These are phyloP conservation scores for Aphodius sticticus DNA, from an alignment of 2,888 invertebrate genomes.

Conservation along the genomic window DNA sequence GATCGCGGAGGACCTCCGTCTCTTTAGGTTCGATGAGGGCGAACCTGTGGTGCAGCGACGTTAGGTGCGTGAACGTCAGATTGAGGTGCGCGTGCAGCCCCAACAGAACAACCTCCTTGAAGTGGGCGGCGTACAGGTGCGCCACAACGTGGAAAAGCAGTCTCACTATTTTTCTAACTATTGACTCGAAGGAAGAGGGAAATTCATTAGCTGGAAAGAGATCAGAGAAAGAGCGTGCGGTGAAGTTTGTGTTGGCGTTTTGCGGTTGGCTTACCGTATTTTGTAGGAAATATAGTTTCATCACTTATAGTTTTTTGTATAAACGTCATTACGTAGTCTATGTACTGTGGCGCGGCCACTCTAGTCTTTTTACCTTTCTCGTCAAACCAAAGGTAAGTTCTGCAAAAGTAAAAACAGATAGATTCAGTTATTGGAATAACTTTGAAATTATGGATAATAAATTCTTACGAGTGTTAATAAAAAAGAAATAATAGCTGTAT, in stretches of 20 bases:
- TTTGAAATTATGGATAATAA: constrained; percentile 7
- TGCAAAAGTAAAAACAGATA: constrained; percentile 58
- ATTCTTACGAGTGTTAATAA: not conserved
- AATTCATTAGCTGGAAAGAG: constrained; percentile 83
- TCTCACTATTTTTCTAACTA: constrained; percentile 95
- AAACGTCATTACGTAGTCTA: constrained; percentile 99
- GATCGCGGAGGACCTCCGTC: constrained; percentile 91
- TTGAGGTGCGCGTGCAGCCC: constrained; percentile 96
- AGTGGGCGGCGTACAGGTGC: constrained; percentile 98
- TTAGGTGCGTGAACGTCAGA: constrained; percentile 96
- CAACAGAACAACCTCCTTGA: constrained; percentile 92
- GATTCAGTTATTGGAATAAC: constrained; percentile 23
- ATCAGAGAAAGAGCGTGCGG: not conserved
- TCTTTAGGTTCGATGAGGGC: constrained; percentile 94
- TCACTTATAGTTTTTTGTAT: constrained; percentile 97
- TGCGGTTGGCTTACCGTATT: constrained; percentile 80
- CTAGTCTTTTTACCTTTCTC: constrained; percentile 98
- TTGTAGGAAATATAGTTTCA: constrained; percentile 97
- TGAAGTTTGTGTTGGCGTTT: too few species aligned
- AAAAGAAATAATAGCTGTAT: constrained; percentile 15
- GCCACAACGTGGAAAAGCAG: constrained; percentile 98
- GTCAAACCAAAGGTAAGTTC: constrained; percentile 98
- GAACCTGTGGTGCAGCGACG: constrained; percentile 85
- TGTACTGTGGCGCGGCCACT: constrained; percentile 97
- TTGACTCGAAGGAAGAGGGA: constrained; percentile 91